A percentile compares a stretch with the other conserved stretches of the same genome.
These are phyloP conservation scores for Okamejei kenojei DNA, from an alignment of 2,797 vertebrate genomes.

Conservation along the genomic window DNA sequence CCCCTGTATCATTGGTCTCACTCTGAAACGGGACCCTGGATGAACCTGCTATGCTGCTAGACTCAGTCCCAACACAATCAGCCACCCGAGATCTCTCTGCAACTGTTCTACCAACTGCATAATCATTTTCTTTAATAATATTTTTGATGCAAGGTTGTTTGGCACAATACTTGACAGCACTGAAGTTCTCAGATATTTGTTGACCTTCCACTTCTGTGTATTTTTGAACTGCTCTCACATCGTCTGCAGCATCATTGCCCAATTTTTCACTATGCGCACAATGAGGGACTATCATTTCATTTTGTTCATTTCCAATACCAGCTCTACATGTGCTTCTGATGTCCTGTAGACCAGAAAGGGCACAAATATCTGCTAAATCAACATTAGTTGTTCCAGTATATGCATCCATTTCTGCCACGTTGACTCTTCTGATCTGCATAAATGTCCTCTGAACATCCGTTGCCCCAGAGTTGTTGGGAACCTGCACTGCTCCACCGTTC, in stretches of 20 bases:
- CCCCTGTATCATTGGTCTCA: neutral
- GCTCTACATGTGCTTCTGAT: neutral
- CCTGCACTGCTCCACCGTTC: neutral
- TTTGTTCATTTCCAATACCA: neutral
- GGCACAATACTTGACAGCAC: neutral
- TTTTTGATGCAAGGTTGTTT: neutral
- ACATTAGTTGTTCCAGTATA: neutral
- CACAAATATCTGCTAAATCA: neutral
- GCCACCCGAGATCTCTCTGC: neutral
- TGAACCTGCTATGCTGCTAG: neutral
- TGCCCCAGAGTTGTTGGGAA: neutral
- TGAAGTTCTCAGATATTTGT: neutral
- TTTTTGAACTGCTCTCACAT: neutral
- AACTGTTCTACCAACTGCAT: neutral
- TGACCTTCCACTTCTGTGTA: neutral
- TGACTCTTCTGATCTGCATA: neutral
- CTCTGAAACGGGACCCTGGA: neutral
- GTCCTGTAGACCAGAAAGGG: neutral
- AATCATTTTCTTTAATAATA: neutral
- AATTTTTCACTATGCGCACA: neutral
- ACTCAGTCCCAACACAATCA: neutral
- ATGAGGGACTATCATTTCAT: neutral
- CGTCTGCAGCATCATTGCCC: neutral
- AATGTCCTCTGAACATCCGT: neutral
- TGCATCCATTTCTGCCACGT: neutral